phyloP scores from a whole-genome alignment of 2,797 vertebrate genomes.

The Micromesistius poutassou region DNA sequence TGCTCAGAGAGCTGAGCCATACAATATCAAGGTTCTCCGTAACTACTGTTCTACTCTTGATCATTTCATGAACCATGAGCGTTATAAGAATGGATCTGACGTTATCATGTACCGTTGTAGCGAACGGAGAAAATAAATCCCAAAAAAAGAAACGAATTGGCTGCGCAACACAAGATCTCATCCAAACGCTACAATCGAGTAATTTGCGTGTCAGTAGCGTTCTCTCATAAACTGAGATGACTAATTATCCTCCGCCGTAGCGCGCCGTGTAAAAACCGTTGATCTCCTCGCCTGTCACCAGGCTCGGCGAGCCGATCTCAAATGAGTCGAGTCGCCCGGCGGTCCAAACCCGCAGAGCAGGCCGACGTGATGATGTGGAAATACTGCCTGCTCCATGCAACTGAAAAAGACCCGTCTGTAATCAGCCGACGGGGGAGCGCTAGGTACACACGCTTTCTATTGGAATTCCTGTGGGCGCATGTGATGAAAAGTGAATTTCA shows the following conservation, averaged over 20 bases:
- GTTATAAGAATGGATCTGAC: background rate
- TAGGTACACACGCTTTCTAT: constrained; percentile 37
- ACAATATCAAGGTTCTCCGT: background rate
- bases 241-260: constrained; percentile 36
- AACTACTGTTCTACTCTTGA: background rate
- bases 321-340: constrained; percentile 32
- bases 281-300: constrained; percentile 24
- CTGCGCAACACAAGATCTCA: constrained; percentile 15
- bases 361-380: constrained; percentile 43
- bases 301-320: constrained; percentile 25
- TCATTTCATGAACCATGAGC: constrained; percentile 14
- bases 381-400: constrained; percentile 41
- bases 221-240: constrained; percentile 38
- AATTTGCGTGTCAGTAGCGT: constrained; percentile 43
- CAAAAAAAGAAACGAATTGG: constrained; percentile 18
- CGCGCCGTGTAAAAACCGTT: constrained; percentile 26
- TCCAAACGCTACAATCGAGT: constrained; percentile 33
- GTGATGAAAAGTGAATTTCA: constrained; percentile 53
- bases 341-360: constrained; percentile 49
- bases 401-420: constrained; percentile 15
- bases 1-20: constrained; percentile 16
- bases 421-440: constrained; percentile 39
- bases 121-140: background rate
- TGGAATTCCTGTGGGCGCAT: constrained; percentile 44
- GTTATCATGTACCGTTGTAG: background rate